Evolutionary conservation across 2,797 vertebrate genomes (phyloP).

Genomic region (Syncerus caffer): DNA sequence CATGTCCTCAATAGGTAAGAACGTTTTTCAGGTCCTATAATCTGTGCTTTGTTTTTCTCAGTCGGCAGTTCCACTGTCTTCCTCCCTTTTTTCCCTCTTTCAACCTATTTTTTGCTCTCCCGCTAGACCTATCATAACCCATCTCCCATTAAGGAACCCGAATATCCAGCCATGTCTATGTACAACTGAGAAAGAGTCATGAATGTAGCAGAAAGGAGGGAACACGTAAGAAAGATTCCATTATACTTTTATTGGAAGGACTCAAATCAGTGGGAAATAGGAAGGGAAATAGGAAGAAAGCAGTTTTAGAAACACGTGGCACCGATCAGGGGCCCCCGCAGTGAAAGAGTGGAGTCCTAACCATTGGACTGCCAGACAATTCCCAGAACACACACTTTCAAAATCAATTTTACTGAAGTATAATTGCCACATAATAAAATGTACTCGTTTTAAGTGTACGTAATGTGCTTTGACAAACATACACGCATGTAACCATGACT

Average conservation of each 20-base stretch:
- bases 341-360: neutral
- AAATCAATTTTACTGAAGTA: neutral
- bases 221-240: neutral
- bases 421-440: neutral
- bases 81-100: neutral
- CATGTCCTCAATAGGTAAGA: neutral
- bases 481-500: neutral
- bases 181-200: neutral
- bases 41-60: neutral
- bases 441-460: neutral
- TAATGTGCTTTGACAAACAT: neutral
- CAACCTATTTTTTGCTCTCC: neutral
- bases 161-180: neutral
- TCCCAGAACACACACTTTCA: neutral
- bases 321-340: neutral
- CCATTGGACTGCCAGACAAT: neutral
- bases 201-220: neutral
- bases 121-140: neutral
- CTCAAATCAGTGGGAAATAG: neutral
- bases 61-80: neutral
- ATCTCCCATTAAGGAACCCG: neutral
- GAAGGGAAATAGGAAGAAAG: neutral
- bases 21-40: neutral
- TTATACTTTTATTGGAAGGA: neutral
- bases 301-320: neutral